Evolutionary conservation across 2,888 invertebrate genomes (phyloP).

Genomic region (Nineta flava): DNA sequence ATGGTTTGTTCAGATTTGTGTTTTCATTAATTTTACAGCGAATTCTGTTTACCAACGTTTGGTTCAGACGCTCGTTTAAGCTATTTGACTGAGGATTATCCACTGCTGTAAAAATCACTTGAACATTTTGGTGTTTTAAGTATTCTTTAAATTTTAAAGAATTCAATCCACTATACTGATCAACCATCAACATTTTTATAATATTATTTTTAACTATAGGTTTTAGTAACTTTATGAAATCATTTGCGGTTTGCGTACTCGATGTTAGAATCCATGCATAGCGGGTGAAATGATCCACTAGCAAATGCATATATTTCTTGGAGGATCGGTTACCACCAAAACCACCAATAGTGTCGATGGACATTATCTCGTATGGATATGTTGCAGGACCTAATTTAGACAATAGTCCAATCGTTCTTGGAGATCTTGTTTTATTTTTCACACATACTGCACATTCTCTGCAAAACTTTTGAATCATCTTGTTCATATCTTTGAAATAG

Average conservation of each 20-base stretch:
- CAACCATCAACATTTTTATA: no score
- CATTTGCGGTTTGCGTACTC: no score
- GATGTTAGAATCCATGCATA: neutral
- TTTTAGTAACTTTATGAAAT: no score
- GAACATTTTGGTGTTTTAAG: neutral
- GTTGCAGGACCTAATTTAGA: neutral
- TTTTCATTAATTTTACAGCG: neutral
- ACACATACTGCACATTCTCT: neutral
- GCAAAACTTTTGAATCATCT: neutral
- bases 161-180: no score
- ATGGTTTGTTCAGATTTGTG: neutral
- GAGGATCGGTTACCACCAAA: neutral
- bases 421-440: neutral
- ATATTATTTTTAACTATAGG: no score
- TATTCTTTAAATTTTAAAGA: neutral
- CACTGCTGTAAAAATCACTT: neutral
- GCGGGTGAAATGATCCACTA: neutral
- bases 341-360: neutral
- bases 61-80: neutral
- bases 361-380: neutral
- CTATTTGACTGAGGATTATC: neutral
- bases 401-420: neutral
- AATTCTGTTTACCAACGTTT: neutral
- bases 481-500: neutral
- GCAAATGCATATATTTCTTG: neutral